Percentiles rank a stretch among this genome's conserved stretches.
phyloP scores from a whole-genome alignment of 2,888 invertebrate genomes.

The Tuta absoluta region DNA sequence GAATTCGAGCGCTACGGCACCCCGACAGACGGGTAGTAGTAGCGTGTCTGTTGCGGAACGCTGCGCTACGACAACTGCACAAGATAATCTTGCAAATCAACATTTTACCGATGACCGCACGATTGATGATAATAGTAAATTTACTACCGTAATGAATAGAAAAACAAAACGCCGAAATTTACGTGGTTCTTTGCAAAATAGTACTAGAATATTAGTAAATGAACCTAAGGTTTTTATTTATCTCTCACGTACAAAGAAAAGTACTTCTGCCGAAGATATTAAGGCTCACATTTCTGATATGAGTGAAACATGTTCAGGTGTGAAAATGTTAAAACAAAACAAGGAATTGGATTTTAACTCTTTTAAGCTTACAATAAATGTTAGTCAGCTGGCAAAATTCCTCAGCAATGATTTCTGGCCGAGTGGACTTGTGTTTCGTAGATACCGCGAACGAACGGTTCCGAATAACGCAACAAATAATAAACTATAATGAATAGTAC shows the following conservation, averaged over 20 bases:
- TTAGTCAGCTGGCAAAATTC: not conserved
- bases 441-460: not conserved
- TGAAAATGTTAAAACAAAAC: not conserved
- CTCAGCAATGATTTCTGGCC: not conserved
- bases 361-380: not conserved
- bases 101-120: not conserved
- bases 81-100: not conserved
- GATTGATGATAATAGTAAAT: not conserved
- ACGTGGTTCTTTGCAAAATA: not conserved
- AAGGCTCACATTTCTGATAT: not conserved
- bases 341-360: too few relatives aligned
- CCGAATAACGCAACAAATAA: not conserved
- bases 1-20: slow-evolving; percentile 1
- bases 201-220: not conserved
- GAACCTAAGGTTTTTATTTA: too few relatives aligned
- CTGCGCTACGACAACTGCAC: not conserved
- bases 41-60: not conserved
- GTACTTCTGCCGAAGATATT: not conserved
- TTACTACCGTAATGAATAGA: not conserved
- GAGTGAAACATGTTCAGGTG: not conserved
- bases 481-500: not conserved
- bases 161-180: not conserved
- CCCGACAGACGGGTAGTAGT: not conserved
- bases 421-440: not conserved
- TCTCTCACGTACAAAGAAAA: too few relatives aligned